Evolutionary conservation across 2,888 invertebrate genomes (phyloP).

Genomic region (Macrophya alboannulata): DNA sequence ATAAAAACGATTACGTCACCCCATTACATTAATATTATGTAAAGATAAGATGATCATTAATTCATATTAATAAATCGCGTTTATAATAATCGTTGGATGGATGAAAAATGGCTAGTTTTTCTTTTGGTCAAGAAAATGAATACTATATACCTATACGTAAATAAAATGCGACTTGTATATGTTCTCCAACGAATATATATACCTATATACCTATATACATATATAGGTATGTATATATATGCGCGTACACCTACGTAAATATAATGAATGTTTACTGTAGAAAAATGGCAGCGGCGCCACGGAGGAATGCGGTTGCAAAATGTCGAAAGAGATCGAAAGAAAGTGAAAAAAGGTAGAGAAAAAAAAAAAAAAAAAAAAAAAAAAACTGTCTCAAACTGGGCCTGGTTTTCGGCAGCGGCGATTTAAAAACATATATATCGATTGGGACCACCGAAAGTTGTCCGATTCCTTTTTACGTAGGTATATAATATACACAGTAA

Average conservation of each 20-base stretch:
- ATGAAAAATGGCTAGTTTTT: neutral
- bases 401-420: neutral
- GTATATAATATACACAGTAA: neutral
- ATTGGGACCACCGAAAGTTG: slow-evolving; percentile 52
- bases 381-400: slow-evolving; percentile 41
- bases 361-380: no score
- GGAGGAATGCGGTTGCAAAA: slow-evolving; percentile 52
- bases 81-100: neutral
- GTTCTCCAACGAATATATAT: neutral
- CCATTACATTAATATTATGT: neutral
- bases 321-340: slow-evolving; percentile 46
- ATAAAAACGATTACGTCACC: neutral
- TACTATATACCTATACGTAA: no score
- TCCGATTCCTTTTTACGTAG: slow-evolving; percentile 29
- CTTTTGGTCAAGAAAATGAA: neutral
- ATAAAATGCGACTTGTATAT: neutral
- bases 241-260: neutral
- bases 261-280: neutral
- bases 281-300: slow-evolving; percentile 16
- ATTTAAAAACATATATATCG: slow-evolving; percentile 36
- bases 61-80: neutral
- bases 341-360: slow-evolving; percentile 33
- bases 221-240: neutral
- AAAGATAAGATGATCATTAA: neutral
- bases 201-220: no score